Base-by-base conservation (phyloP, 2,113 vertebrate species). In the Phaetusa simplex region DNA sequence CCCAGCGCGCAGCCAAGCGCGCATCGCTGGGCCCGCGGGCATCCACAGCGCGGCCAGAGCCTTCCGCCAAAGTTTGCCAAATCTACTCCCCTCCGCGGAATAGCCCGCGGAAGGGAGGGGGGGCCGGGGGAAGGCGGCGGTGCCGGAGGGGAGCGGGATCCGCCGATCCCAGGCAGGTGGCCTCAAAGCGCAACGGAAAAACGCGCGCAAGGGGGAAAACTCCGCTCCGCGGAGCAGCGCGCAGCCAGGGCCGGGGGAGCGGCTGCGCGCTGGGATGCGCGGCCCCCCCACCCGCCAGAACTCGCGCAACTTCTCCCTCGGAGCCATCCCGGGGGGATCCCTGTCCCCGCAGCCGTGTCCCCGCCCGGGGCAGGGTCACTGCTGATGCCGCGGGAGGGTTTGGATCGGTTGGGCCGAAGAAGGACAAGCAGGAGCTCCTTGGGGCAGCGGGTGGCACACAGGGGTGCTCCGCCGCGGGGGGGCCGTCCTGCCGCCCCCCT, bases 1-100 rank as follows among this genome's bases (percentile, higher is more conserved):
- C 89, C 81, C 38, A 53, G 87, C 84, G 83, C 66, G 92, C 97
- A 97, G 98, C 98, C 97, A 98, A 98, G 98, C 96, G 69, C 65
- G 90, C 96, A 97, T 98, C 98, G 97, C 93, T 96, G 38, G 95
- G 77, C 89, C 95, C 88, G 96, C 94, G 90, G 93, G 96, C 86
- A 93, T 91, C 88, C 95, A 95, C 97, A 81, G 88, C 67, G 93
- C 67, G 94, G 94, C 88, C 96, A 70, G 67, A 43, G 95, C 92
- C 84, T 88, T 65, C 76, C 67, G 82, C 71, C 78, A 22, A 88
- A 97, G 95, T 95, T 96, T 97, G 90, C 66, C 96, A 77, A 53
- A 95, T 56, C 53, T 76, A 52, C 50, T 88, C 76, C 53, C 86
- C 62, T 76, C 43, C 55, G 42, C 24, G n/a, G 86, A 91, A 73